Base-by-base conservation (phyloP, 2,797 vertebrate species). In the Benthosema pterotum region DNA sequence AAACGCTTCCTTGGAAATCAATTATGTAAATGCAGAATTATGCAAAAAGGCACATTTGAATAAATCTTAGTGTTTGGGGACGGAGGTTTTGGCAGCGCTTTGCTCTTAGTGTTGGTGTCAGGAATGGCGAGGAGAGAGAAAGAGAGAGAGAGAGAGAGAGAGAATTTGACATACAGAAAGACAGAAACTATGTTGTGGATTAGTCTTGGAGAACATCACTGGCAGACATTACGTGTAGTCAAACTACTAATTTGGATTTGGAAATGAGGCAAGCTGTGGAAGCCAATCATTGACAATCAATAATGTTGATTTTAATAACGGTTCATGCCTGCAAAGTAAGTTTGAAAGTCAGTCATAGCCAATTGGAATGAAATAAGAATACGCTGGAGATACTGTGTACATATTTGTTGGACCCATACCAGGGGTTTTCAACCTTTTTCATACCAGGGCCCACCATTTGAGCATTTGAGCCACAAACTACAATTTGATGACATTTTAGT, bases 21-120 rank as follows among this genome's bases (percentile, higher is more conserved):
- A 89, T 91, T 90, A 91, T 88, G 85, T 77, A 89, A 89, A 89
- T 89, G 67, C 71, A 56, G 71, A 83, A 79, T 91, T 87, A 90
- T 89, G 88, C 78, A 86, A 90, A n/a, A 90, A 80, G 9, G 11
- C 17, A 69, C 56, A 82, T 87, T 87, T 90, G 78, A 87, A 90
- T 89, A 90, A 88, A 82, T 87, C 75, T 69, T 58, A 69, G 79
- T 60, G 75, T 83, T 83, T 80, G 68, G 71, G 78, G 77, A 71
- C 56, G 64, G 73, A 62, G 55, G 77, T 69, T 80, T 82, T 72
- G 72, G 76, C 49, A 47, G 74, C 55, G 75, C 60, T 82, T 79
- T 74, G 67, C 71, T 58, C 56, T 77, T 14, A 11, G 43, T 58
- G 57, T 25, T 50, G 18, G 60, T 82, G 60, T 72, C 54, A 59